Evolutionary conservation across 2,888 invertebrate genomes (phyloP).

Genomic region (Pogonocherus hispidulus): DNA sequence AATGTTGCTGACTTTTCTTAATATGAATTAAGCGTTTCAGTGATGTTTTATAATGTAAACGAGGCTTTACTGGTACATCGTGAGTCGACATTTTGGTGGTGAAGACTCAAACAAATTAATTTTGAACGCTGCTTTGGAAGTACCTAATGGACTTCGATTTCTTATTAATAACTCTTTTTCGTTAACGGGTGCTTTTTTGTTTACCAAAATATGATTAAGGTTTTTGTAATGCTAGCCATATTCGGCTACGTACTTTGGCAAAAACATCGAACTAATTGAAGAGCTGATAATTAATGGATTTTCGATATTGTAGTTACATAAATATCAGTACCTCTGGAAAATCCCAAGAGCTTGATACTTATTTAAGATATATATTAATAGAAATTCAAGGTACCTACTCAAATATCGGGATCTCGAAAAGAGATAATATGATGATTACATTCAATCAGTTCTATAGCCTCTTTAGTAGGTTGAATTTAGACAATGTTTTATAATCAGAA

Average conservation of each 20-base stretch:
- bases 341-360: background rate
- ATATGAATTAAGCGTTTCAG: no score
- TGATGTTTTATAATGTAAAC: background rate
- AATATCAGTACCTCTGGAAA: background rate
- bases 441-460: no score
- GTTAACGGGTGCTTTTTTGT: slow-evolving; percentile 3
- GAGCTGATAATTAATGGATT: background rate
- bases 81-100: slow-evolving; percentile 17
- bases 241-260: background rate
- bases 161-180: slow-evolving; percentile 58
- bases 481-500: no score
- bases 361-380: no score
- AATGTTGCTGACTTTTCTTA: background rate
- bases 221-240: background rate
- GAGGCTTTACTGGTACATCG: background rate
- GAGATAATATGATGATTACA: no score
- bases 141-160: slow-evolving; percentile 59
- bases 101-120: slow-evolving; percentile 25
- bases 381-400: no score
- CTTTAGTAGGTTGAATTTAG: no score
- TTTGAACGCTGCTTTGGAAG: slow-evolving; percentile 37
- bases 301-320: background rate
- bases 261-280: background rate
- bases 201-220: background rate
- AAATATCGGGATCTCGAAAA: no score